These are phyloP conservation scores for Tringa solitaria DNA, from an alignment of 2,113 vertebrate species.

Conservation along the genomic window DNA sequence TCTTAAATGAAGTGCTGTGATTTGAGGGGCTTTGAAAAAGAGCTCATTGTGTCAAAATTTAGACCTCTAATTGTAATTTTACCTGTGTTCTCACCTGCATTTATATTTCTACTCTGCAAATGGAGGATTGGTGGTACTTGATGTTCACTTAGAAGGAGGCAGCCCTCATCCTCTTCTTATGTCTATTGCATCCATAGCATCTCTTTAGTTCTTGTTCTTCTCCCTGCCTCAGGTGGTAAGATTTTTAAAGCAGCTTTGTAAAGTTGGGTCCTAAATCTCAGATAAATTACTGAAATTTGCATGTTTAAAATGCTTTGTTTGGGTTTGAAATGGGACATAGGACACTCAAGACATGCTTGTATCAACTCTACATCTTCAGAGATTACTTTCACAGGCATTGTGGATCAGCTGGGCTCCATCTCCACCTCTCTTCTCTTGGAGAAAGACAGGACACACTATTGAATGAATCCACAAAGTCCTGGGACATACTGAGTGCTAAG, in stretches of 20 bases:
- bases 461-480: not conserved
- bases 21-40: not conserved
- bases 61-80: not conserved
- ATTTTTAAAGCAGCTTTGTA: not conserved
- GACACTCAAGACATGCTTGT: not conserved
- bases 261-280: not conserved
- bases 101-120: not conserved
- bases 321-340: not conserved
- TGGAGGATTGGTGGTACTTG: not conserved
- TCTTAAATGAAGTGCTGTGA: not conserved
- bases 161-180: not conserved
- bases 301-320: not conserved
- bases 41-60: not conserved
- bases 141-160: not conserved
- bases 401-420: not conserved
- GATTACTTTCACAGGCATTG: not conserved
- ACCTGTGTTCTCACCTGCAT: not conserved
- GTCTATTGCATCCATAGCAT: not conserved
- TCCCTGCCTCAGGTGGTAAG: rapidly evolving
- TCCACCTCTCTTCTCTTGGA: not conserved
- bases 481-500: not conserved
- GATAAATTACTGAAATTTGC: not conserved
- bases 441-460: not conserved
- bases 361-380: not conserved
- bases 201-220: not conserved